A percentile compares a stretch with the other conserved stretches of the same genome.
Conservation (phyloP, 2,113 vertebrate genomes). For the Vulpes lagopus region DNA sequence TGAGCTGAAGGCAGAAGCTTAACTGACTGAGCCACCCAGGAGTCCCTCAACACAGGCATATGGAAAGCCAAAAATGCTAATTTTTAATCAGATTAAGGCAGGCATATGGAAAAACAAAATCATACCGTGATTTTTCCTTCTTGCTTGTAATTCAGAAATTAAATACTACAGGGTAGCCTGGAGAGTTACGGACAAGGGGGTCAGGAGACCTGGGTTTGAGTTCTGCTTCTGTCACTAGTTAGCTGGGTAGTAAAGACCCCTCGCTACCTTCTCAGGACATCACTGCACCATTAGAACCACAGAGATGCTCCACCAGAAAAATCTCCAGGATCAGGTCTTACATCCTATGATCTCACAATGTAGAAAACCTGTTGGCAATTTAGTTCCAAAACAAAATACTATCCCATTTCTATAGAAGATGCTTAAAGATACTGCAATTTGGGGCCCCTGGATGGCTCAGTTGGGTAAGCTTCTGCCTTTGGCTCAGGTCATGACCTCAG, state of each 20-base stretch:
- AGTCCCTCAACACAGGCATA: background rate
- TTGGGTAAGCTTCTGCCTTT: too few species aligned
- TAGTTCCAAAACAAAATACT: slow-evolving; percentile 11
- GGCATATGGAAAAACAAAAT: background rate
- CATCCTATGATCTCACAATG: background rate
- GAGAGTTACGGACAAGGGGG: background rate
- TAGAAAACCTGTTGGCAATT: background rate
- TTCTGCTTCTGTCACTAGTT: background rate
- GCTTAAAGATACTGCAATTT: background rate
- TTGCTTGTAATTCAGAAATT: slow-evolving; percentile 37
- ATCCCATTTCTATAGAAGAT: background rate
- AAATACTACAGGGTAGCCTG: background rate
- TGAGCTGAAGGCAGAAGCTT: too few species aligned
- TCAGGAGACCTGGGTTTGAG: background rate
- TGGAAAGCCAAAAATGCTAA: background rate
- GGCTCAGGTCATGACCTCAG: too few species aligned
- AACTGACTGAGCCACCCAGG: too few species aligned
- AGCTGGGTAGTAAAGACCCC: background rate
- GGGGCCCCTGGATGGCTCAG: background rate
- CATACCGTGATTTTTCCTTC: background rate
- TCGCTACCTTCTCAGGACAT: background rate
- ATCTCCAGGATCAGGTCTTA: background rate
- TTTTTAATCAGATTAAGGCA: slow-evolving; percentile 26
- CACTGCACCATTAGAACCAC: background rate
- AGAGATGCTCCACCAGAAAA: background rate